These are phyloP conservation scores for Chorisops tibialis DNA, from an alignment of 2,888 invertebrate species.

Conservation along the genomic window DNA sequence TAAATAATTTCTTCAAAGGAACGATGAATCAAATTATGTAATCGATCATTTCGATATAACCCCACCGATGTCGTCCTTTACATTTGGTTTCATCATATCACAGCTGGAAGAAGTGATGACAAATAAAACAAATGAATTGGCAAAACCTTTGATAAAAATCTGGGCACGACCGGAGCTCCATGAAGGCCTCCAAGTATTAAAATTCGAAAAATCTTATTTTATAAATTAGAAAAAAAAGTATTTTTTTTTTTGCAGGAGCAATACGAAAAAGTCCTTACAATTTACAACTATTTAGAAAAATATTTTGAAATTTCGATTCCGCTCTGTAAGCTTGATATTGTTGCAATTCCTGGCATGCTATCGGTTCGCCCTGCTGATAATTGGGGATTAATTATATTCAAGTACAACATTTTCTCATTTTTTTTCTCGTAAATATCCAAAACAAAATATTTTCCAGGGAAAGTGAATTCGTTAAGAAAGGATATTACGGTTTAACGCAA, in stretches of 20 bases:
- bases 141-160: conserved; percentile 48
- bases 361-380: conserved; percentile 71
- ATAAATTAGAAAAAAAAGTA: background rate
- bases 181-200: conserved; percentile 47
- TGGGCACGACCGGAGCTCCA: conserved; percentile 53
- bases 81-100: conserved; percentile 69
- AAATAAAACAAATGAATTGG: conserved; percentile 34
- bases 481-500: conserved; percentile 65
- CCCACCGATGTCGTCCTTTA: conserved; percentile 74
- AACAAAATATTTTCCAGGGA: conserved; percentile 56
- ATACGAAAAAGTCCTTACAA: conserved; percentile 57
- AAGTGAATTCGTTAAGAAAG: conserved; percentile 65
- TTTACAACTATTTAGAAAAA: conserved; percentile 59
- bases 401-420: conserved; percentile 52
- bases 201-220: background rate
- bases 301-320: conserved; percentile 67
- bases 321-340: conserved; percentile 65
- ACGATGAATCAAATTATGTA: conserved; percentile 55
- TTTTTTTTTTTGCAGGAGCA: conserved; percentile 53
- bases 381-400: conserved; percentile 77
- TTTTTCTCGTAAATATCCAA: background rate
- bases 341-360: conserved; percentile 69
- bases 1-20: conserved; percentile 5
- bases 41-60: conserved; percentile 68
- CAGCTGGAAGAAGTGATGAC: conserved; percentile 54